Conservation (phyloP, 1,140 invertebrate species). For the Drosophila setifemur region DNA sequence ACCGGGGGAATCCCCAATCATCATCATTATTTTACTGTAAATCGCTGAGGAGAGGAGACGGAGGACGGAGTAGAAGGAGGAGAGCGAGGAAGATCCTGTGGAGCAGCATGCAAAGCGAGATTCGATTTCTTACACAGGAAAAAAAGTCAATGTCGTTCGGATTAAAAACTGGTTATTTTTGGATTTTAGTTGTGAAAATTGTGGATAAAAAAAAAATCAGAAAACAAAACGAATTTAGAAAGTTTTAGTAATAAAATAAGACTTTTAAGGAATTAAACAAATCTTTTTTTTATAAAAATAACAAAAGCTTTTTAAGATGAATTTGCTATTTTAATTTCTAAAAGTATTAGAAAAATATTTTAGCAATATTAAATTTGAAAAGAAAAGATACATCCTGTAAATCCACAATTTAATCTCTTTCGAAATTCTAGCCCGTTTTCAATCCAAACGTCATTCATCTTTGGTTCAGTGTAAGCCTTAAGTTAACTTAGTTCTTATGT, state of each 20-base stretch:
- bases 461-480: slow-evolving; percentile 53
- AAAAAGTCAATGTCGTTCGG: not conserved
- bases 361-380: too few species aligned
- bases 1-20: not conserved
- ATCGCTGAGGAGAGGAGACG: slow-evolving; percentile 20
- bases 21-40: slow-evolving; percentile 50
- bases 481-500: slow-evolving; percentile 75
- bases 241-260: too few species aligned
- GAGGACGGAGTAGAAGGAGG: slow-evolving; percentile 4
- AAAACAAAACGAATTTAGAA: too few species aligned
- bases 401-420: too few species aligned
- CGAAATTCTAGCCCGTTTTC: not conserved
- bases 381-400: too few species aligned
- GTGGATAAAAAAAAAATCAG: too few species aligned
- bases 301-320: too few species aligned
- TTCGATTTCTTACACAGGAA: slow-evolving; percentile 23
- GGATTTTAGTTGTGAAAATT: too few species aligned
- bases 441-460: not conserved
- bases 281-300: too few species aligned
- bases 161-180: not conserved
- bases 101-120: slow-evolving; percentile 57
- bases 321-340: too few species aligned
- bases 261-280: too few species aligned
- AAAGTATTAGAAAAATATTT: too few species aligned
- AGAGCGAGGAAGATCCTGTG: slow-evolving; percentile 18